phyloP scores from a whole-genome alignment of 2,113 vertebrate species.

The Notiomystis cincta region DNA sequence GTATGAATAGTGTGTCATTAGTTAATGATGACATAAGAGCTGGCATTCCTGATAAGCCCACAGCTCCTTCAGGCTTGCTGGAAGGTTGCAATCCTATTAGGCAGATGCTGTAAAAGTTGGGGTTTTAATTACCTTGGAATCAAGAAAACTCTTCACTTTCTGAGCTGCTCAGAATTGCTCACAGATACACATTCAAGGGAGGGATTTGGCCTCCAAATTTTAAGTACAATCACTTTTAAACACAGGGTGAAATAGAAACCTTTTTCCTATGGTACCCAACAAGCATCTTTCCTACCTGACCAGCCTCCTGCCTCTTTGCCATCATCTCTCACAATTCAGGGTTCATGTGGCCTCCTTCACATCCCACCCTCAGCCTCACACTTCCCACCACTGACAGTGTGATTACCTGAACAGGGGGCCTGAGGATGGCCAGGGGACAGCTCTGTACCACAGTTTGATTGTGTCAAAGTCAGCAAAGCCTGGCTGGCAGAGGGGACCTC shows the following conservation, averaged over 20 bases:
- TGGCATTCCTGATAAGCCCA: conserved; percentile 1
- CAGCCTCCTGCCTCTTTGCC: background rate
- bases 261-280: background rate
- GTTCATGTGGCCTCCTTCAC: background rate
- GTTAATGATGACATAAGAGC: conserved; percentile 27
- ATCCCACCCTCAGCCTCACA: background rate
- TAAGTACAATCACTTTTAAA: background rate
- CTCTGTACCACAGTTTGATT: background rate
- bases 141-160: background rate
- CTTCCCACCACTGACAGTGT: background rate
- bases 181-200: background rate
- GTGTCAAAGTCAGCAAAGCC: background rate
- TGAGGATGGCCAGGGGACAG: background rate
- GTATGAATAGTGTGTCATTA: conserved; percentile 18
- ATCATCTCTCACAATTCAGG: background rate
- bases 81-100: conserved; percentile 26
- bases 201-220: background rate
- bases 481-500: background rate
- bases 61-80: background rate
- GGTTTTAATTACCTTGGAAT: conserved; percentile 3
- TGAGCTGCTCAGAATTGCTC: background rate
- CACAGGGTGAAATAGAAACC: background rate
- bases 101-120: background rate
- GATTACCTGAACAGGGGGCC: background rate
- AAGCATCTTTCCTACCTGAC: background rate